Conservation (phyloP, 37 sponge, comb jelly and placozoan genomes). For the Diacarnus erythraeanus region DNA sequence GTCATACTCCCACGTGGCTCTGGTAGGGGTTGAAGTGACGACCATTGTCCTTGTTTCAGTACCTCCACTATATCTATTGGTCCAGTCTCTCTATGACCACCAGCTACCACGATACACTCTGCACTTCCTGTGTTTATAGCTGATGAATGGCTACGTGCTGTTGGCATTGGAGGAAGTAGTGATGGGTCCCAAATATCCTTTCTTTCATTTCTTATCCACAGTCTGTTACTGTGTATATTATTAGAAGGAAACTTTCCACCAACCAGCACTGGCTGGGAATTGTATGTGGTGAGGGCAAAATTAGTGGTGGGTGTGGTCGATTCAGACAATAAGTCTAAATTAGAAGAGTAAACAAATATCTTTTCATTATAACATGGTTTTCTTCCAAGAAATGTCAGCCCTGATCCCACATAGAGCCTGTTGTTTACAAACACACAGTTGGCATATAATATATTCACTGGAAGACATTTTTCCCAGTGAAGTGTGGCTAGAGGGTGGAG, state of each 20-base stretch:
- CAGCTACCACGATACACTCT: neutral
- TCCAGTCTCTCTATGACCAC: neutral
- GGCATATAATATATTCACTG: neutral
- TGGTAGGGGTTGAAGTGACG: neutral
- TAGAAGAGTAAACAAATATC: neutral
- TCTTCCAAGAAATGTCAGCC: too few species aligned
- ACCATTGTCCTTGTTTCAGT: neutral
- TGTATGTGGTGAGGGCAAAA: conserved; percentile 4
- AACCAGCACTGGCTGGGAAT: conserved; percentile 10
- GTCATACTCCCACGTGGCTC: neutral
- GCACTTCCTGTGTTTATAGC: neutral
- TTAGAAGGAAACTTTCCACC: neutral
- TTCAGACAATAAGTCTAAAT: neutral
- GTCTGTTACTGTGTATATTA: neutral
- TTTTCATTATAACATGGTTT: neutral
- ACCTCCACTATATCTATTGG: neutral
- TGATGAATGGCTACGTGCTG: neutral
- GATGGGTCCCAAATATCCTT: neutral
- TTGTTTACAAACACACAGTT: neutral
- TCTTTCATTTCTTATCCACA: neutral
- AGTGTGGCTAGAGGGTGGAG: neutral
- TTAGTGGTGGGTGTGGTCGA: neutral
- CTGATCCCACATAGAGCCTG: conserved; percentile 1
- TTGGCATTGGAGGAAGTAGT: conserved; percentile 2
- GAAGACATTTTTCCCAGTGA: neutral